These are phyloP conservation scores for Microhierax caerulescens DNA, from an alignment of 2,797 vertebrate species.

Conservation along the genomic window DNA sequence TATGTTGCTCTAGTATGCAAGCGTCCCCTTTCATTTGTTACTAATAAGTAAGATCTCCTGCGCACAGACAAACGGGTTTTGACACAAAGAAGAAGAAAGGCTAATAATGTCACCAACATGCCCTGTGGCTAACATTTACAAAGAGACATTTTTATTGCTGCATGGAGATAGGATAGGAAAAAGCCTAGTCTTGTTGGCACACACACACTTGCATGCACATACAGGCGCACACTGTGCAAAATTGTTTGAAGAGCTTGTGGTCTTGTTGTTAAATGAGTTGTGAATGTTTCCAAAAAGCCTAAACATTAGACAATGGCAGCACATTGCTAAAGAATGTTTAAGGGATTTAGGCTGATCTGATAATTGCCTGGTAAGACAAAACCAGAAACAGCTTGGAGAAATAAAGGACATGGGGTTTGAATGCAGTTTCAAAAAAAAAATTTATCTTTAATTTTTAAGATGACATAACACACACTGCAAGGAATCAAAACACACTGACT, in stretches of 20 bases:
- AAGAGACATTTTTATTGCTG: not conserved
- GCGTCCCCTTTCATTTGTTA: not conserved
- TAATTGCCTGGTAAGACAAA: slow-evolving; percentile 15
- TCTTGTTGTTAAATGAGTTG: slow-evolving; percentile 2
- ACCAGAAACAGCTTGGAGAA: slow-evolving; percentile 4
- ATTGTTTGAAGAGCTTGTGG: not conserved
- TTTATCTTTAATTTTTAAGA: not conserved
- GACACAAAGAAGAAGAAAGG: not conserved
- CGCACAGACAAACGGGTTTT: not conserved
- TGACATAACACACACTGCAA: not conserved
- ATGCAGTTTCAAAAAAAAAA: not conserved
- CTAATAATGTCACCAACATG: not conserved
- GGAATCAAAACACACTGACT: not conserved
- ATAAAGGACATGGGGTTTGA: not conserved
- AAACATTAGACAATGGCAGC: slow-evolving; percentile 14
- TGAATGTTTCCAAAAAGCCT: slow-evolving; percentile 25
- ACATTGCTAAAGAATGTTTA: slow-evolving; percentile 35
- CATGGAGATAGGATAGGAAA: not conserved
- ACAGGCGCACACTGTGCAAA: not conserved
- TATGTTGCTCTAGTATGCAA: not conserved
- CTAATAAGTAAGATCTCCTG: not conserved
- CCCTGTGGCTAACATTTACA: not conserved
- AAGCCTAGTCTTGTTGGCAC: not conserved
- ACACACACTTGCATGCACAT: not conserved
- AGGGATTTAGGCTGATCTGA: slow-evolving; percentile 21